Evolutionary conservation across 2,888 invertebrate species (phyloP).

Genomic region (Drosophila acutilabella): DNA sequence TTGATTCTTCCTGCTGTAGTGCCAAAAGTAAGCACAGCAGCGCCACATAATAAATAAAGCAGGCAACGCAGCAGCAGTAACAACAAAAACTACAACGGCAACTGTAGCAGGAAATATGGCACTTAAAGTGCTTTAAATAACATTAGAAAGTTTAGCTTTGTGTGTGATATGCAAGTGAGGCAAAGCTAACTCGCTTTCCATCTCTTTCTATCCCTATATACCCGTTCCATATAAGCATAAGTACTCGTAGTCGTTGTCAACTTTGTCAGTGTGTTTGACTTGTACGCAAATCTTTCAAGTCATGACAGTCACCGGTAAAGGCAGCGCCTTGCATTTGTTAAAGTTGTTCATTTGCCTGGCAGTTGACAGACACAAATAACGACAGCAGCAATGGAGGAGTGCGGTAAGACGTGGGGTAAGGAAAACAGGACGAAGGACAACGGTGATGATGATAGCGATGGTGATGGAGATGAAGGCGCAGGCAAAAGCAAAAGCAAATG

Average conservation of each 20-base stretch:
- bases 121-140: slow-evolving; percentile 81
- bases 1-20: slow-evolving; percentile 79
- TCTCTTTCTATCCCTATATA: background rate
- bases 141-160: slow-evolving; percentile 75
- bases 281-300: slow-evolving; percentile 77
- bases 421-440: slow-evolving; percentile 6
- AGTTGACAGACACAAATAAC: slow-evolving; percentile 62
- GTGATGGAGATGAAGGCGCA: background rate
- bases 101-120: slow-evolving; percentile 74
- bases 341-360: slow-evolving; percentile 79
- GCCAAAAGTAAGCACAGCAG: slow-evolving; percentile 78
- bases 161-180: slow-evolving; percentile 33
- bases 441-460: slow-evolving; percentile 3
- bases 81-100: slow-evolving; percentile 18
- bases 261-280: slow-evolving; percentile 78
- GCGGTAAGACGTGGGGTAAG: background rate
- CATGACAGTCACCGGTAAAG: slow-evolving; percentile 65
- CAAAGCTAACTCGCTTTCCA: background rate
- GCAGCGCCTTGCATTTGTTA: slow-evolving; percentile 72
- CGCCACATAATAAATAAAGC: slow-evolving; percentile 78
- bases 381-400: slow-evolving; percentile 9
- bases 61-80: slow-evolving; percentile 45
- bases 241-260: slow-evolving; percentile 49
- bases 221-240: slow-evolving; percentile 19
- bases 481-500: slow-evolving; percentile 12